Evolutionary conservation across 1,140 invertebrate genomes (phyloP).

Genomic region (Philaenus spumarius): DNA sequence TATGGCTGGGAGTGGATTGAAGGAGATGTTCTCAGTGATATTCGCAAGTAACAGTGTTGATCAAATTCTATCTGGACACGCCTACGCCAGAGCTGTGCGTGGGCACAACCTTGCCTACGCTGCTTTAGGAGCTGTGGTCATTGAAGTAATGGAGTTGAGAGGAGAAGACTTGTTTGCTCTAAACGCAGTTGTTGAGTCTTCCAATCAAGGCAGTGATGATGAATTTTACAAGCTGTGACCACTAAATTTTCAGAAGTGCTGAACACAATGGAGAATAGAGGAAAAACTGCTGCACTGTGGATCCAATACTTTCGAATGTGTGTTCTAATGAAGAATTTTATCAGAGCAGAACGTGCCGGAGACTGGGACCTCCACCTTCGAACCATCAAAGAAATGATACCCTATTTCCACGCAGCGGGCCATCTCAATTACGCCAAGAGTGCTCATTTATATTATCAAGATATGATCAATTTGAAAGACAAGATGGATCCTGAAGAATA

Average conservation of each 20-base stretch:
- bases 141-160: slow-evolving; percentile 23
- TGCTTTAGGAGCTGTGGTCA: slow-evolving; percentile 26
- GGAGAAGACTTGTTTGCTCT: slow-evolving; percentile 34
- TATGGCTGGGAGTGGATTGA: slow-evolving; percentile 24
- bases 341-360: slow-evolving; percentile 36
- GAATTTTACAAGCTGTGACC: neutral
- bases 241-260: neutral
- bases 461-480: too few relatives aligned
- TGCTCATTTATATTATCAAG: slow-evolving; percentile 35
- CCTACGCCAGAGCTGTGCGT: slow-evolving; percentile 35
- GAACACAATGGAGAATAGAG: slow-evolving; percentile 28
- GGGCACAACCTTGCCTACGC: slow-evolving; percentile 36
- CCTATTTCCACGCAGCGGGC: slow-evolving; percentile 39
- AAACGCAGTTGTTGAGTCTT: slow-evolving; percentile 31
- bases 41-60: slow-evolving; percentile 37
- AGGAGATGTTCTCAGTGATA: slow-evolving; percentile 27
- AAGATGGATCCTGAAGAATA: too few relatives aligned
- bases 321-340: slow-evolving; percentile 36
- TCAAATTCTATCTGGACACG: slow-evolving; percentile 38
- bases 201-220: neutral
- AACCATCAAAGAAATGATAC: slow-evolving; percentile 37
- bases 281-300: slow-evolving; percentile 39
- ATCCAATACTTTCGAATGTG: slow-evolving; percentile 41
- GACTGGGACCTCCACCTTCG: slow-evolving; percentile 37
- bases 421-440: slow-evolving; percentile 37